These are phyloP conservation scores for Manacus vitellinus DNA, from an alignment of 2,113 vertebrate species.

Conservation along the genomic window DNA sequence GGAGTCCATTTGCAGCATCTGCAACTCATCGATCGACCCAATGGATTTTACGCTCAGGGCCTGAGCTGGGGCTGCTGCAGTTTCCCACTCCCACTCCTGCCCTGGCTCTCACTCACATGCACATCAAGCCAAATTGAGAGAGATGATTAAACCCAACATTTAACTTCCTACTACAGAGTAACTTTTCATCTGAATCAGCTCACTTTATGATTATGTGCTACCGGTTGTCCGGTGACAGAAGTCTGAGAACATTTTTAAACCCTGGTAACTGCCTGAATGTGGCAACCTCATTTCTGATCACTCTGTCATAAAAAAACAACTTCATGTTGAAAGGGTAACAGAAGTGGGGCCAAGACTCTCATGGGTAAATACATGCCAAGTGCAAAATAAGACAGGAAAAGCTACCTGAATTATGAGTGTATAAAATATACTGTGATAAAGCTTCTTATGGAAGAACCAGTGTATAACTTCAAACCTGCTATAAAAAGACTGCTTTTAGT, in stretches of 20 bases:
- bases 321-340: background rate
- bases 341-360: background rate
- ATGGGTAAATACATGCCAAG: background rate
- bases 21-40: fast-evolving
- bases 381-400: background rate
- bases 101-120: background rate
- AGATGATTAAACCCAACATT: background rate
- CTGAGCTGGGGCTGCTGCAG: background rate
- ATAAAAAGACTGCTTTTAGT: background rate
- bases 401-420: background rate
- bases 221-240: background rate
- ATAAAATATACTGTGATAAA: background rate
- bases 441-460: background rate
- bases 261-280: background rate
- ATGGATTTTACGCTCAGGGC: background rate
- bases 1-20: background rate
- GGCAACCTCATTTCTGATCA: background rate
- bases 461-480: background rate
- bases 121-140: background rate
- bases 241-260: background rate
- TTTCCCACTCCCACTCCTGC: background rate
- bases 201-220: background rate
- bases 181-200: background rate
- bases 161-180: background rate
- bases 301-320: background rate